These are phyloP conservation scores for Eriosoma lanigerum DNA, from an alignment of 1,140 invertebrate species.

Conservation along the genomic window DNA sequence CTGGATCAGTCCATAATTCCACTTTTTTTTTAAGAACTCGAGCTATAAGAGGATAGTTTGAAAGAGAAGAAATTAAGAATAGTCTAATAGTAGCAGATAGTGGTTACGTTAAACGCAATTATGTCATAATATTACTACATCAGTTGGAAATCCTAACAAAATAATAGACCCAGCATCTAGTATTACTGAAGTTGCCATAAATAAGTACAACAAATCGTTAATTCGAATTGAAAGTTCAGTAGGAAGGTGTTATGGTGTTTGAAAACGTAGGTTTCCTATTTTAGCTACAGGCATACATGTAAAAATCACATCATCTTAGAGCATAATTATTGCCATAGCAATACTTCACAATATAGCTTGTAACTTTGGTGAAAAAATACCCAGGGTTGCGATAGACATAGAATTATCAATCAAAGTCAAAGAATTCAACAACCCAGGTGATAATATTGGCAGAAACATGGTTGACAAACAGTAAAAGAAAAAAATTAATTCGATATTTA, in stretches of 20 bases:
- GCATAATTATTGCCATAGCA: not conserved
- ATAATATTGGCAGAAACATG: too few relatives aligned
- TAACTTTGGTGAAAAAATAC: too few relatives aligned
- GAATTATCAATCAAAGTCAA: too few relatives aligned
- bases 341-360: too few relatives aligned
- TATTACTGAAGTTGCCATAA: not conserved
- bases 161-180: not conserved
- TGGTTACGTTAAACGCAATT: not conserved
- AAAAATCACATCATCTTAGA: not conserved
- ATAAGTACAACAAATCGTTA: constrained; percentile 53
- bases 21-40: too few relatives aligned
- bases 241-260: constrained; percentile 58
- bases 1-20: too few relatives aligned
- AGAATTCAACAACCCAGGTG: too few relatives aligned
- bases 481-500: too few relatives aligned
- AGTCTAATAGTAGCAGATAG: constrained; percentile 51
- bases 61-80: not conserved
- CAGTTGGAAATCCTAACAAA: not conserved
- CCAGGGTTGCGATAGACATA: too few relatives aligned
- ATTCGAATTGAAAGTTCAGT: too few relatives aligned
- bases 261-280: constrained; percentile 55
- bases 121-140: not conserved
- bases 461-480: too few relatives aligned
- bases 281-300: not conserved
- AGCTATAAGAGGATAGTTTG: constrained; percentile 50